Evolutionary conservation across 2,113 vertebrate species (phyloP).

Genomic region (Chauna torquata): DNA sequence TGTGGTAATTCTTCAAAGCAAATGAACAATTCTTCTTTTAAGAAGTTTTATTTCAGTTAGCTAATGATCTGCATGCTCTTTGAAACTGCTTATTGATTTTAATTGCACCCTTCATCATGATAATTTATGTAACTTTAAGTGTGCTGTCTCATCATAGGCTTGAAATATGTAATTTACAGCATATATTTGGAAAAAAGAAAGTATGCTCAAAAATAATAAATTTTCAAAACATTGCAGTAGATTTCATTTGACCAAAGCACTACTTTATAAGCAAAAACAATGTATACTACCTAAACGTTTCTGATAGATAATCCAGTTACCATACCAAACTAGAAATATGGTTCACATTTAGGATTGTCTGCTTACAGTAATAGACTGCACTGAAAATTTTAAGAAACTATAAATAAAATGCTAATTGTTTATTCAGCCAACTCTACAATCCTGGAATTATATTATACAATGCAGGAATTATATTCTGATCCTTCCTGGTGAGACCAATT

Average conservation of each 20-base stretch:
- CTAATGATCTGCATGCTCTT: constrained; percentile 14
- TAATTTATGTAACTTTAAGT: constrained; percentile 20
- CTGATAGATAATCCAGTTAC: not conserved
- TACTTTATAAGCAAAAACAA: not conserved
- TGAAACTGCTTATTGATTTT: constrained; percentile 42
- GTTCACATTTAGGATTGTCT: not conserved
- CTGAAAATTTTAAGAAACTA: not conserved
- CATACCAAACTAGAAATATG: not conserved
- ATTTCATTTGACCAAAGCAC: not conserved
- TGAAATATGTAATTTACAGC: constrained; percentile 19
- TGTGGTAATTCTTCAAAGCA: not conserved
- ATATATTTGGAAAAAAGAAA: not conserved
- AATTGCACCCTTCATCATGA: constrained; percentile 32
- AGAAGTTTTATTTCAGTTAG: constrained; percentile 30
- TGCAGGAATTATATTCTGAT: not conserved
- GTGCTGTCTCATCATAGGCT: not conserved
- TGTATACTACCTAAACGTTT: not conserved
- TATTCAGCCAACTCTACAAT: not conserved
- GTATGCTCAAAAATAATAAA: not conserved
- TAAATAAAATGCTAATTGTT: not conserved
- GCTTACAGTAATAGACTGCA: not conserved
- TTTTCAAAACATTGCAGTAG: not conserved
- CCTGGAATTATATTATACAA: not conserved
- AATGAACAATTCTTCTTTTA: constrained; percentile 2
- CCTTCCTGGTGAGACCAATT: not conserved